Base-by-base conservation (phyloP, 1,140 invertebrate genomes). In the Drosophila pallidifrons region DNA sequence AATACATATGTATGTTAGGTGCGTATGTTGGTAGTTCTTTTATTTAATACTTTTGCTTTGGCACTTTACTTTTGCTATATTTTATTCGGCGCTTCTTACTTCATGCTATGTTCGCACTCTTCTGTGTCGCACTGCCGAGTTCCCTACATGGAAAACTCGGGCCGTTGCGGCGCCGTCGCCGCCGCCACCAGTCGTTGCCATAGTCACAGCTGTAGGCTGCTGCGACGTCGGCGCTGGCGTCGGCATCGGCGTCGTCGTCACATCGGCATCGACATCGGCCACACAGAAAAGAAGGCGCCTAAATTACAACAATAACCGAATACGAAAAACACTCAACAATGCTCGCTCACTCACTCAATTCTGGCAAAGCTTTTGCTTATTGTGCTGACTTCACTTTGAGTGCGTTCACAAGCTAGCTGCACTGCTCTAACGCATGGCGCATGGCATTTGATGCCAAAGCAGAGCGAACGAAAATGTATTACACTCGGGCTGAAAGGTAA, bases 41-140 rank as follows among this genome's bases (percentile, higher is more conserved):
- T 71, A 71, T 71, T 72, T 72, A 86, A 78, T 86, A 81, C 82
- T 86, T 86, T 67, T 71, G 70, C 58, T 73, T 79, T 86, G 86
- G 47, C 82, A 86, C 82, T 86, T 81, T 81, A 69, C 82, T 74
- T 81, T 79, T 28, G 83, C 63, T 79, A 81, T 79, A 78, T 82
- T 87, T 87, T 71, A 82, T 82, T 72, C 79, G 77, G 85, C 83
- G 83, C 83, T 88, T 88, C 83, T 87, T 87, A 87, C 83, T 87
- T 88, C 83, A 78, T 87, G 83, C 85, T 88, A 88, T 89, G 85
- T 89, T 88, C 85, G 85, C 85, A 88, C 85, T 88, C 85, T 88
- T 88, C 85, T 87, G 83, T 79, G 76, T 76, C 85, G 74, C 80
- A 87, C 83, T 88, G 83, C 80, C 81, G 85, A 80, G 77, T 88